Evolutionary conservation across 2,113 vertebrate genomes (phyloP), one percentile per base, ranked within the genome.

Genomic region (Ancistrus triradiatus): DNA sequence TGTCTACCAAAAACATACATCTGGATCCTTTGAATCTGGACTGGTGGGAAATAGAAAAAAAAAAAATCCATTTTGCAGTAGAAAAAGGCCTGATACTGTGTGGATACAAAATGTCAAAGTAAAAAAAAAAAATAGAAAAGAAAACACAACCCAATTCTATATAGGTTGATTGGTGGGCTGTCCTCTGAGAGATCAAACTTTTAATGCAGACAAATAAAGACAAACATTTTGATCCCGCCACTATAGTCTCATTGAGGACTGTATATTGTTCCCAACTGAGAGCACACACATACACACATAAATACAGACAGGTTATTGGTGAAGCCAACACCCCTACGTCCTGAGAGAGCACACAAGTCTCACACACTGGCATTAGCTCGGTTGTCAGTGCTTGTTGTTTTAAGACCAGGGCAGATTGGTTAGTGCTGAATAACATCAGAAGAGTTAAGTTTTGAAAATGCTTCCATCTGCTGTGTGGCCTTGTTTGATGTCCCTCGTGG

Each of bases 141-240:
- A 48, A 49, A 38, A 31, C 21, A 43, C 33, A 24, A 33, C 79
- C 76, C 65, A 72, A 73, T 69, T 84, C 77, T 64, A 77, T 83
- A 78, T 75, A 72, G 66, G 42, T 56, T 6, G 80, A 80, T 75
- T 78, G 77, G 72, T 77, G 76, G 63, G 63, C 72, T 63, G 67
- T 73, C 75, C 77, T 74, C 42, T 38, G 76, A 83, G 78, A 87
- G 79, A 68, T 65, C 72, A 47, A 28, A 74, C 71, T 79, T 74
- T 80, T 79, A 70, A 43, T 47, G 1, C 60, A 81, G 81, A 84
- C 81, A 85, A 82, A 85, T 82, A 68, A 75, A 70, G 66, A 73
- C 25, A 50, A 58, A 59, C 59, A 42, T 4, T 63, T 35, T 43
- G 60, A 24, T 42, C 44, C 43, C 27, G 28, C 35, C 31, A 62